These are phyloP conservation scores for Melinaea marsaeus DNA, from an alignment of 2,888 invertebrate genomes.

Conservation along the genomic window DNA sequence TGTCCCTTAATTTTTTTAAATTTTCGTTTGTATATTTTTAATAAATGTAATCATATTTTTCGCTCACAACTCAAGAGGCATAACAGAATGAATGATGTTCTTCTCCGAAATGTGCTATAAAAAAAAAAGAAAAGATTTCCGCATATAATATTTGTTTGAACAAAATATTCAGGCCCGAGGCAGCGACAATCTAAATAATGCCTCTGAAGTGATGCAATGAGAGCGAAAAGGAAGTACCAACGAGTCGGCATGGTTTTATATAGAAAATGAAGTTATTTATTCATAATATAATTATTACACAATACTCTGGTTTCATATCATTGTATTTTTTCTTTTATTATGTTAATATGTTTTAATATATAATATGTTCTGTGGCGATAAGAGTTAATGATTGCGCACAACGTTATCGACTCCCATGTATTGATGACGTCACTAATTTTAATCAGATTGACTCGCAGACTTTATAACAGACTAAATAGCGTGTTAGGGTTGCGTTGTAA, in stretches of 20 bases:
- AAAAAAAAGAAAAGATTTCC: too few species aligned
- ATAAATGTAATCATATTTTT: too few species aligned
- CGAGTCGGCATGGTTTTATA: background rate
- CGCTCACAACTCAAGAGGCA: too few species aligned
- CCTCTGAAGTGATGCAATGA: conserved; percentile 8
- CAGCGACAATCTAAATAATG: background rate
- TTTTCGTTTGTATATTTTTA: too few species aligned
- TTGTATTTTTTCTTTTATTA: background rate
- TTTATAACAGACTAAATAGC: background rate
- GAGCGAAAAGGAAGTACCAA: conserved; percentile 5
- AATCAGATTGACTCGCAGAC: background rate
- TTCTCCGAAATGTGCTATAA: too few species aligned
- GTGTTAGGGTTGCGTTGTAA: background rate
- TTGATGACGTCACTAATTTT: background rate
- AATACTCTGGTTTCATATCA: background rate
- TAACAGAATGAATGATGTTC: too few species aligned
- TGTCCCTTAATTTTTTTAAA: too few species aligned
- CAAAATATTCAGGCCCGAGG: conserved; percentile 2
- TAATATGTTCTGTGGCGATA: background rate
- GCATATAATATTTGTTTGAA: conserved; percentile 2
- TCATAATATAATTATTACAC: background rate
- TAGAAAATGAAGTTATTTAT: background rate
- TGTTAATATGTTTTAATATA: background rate
- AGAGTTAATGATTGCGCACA: background rate
- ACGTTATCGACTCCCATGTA: background rate